Conservation (phyloP, 2,797 vertebrate genomes). For the Geotrypetes seraphini region DNA sequence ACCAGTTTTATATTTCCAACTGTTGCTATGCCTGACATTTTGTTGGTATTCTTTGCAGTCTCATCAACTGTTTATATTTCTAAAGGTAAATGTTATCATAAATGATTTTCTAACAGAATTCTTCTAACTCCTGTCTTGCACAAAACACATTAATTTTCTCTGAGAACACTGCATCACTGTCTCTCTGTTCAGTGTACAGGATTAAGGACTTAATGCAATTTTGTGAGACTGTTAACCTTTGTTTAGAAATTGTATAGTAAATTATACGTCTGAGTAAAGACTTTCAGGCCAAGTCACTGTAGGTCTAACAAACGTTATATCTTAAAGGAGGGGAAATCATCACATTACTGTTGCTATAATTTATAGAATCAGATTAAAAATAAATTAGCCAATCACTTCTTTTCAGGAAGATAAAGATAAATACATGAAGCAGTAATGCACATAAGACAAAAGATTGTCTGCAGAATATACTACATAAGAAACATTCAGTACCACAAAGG, state of each 20-base stretch:
- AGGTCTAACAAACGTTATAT: conserved; percentile 7
- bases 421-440: conserved; percentile 16
- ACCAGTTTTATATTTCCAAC: conserved; percentile 46
- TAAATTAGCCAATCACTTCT: conserved; percentile 12
- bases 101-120: conserved; percentile 63
- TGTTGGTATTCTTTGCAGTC: conserved; percentile 64
- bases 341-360: conserved; percentile 14
- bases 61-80: conserved; percentile 63
- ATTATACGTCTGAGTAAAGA: conserved; percentile 14
- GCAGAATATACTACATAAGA: too few species aligned
- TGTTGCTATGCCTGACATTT: conserved; percentile 57
- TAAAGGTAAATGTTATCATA: conserved; percentile 70
- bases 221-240: conserved; percentile 34
- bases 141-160: conserved; percentile 32
- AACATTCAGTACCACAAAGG: too few species aligned
- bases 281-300: not conserved
- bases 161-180: conserved; percentile 43
- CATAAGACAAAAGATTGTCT: conserved; percentile 11
- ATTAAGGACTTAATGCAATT: conserved; percentile 39
- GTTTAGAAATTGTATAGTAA: conserved; percentile 17
- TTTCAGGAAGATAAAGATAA: conserved; percentile 18
- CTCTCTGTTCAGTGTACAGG: conserved; percentile 10
- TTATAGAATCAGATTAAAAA: conserved; percentile 18
- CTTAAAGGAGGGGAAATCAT: conserved; percentile 2
- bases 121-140: conserved; percentile 52